Conservation (phyloP, 2,888 invertebrate species). For the Erynnis tages region DNA sequence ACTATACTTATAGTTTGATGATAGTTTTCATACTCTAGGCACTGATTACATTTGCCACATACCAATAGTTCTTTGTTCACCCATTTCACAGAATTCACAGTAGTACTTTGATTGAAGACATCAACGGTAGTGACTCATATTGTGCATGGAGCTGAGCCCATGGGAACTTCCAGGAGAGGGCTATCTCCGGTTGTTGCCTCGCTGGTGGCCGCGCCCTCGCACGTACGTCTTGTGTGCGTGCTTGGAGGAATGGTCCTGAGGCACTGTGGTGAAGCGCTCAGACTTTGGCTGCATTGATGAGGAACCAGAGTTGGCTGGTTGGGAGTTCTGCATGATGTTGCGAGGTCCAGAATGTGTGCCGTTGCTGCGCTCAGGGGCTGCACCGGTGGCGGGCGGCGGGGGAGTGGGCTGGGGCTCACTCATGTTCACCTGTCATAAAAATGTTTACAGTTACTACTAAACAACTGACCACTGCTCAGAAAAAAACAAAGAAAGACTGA, state of each 20-base stretch:
- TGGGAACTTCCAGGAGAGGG: neutral
- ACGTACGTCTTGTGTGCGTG: slow-evolving; percentile 64
- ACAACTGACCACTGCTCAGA: too few species aligned
- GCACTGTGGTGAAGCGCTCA: slow-evolving; percentile 8
- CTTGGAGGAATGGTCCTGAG: slow-evolving; percentile 46
- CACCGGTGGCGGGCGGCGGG: slow-evolving; percentile 30
- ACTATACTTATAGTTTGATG: too few species aligned
- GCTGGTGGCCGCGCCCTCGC: slow-evolving; percentile 56
- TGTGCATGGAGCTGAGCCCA: too few species aligned
- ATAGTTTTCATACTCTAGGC: too few species aligned
- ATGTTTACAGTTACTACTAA: too few species aligned
- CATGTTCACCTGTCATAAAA: slow-evolving; percentile 86
- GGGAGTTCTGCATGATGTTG: slow-evolving; percentile 20
- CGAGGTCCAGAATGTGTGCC: slow-evolving; percentile 33
- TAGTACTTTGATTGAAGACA: too few species aligned
- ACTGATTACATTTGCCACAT: too few species aligned
- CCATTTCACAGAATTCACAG: too few species aligned
- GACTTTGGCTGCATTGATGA: slow-evolving; percentile 8
- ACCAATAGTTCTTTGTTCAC: too few species aligned
- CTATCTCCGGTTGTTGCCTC: slow-evolving; percentile 39
- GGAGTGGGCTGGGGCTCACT: slow-evolving; percentile 90
- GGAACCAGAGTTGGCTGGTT: slow-evolving; percentile 32
- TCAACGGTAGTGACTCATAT: too few species aligned
- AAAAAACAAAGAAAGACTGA: too few species aligned
- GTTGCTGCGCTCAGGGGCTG: slow-evolving; percentile 36